Conservation (phyloP, 1,140 invertebrate genomes). For the Ptiloglossa arizonensis region DNA sequence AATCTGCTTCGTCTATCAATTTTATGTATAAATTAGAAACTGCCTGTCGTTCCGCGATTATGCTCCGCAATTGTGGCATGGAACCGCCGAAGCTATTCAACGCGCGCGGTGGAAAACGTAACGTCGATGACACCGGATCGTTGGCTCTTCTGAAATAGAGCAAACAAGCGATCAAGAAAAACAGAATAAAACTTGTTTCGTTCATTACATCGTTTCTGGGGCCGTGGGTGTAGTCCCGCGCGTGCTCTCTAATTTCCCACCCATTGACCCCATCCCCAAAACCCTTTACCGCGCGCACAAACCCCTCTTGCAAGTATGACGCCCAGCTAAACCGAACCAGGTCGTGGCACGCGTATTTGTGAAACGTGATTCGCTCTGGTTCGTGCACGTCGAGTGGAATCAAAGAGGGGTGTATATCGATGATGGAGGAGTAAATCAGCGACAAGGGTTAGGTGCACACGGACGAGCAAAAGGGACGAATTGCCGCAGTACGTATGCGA, state of each 20-base stretch:
- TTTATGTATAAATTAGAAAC: neutral
- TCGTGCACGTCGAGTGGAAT: constrained; percentile 30
- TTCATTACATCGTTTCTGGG: constrained; percentile 41
- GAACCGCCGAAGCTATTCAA: neutral
- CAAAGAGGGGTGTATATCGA: constrained; percentile 28
- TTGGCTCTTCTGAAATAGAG: constrained; percentile 3
- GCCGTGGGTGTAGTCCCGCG: neutral
- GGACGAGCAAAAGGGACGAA: constrained; percentile 16
- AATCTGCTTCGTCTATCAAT: neutral
- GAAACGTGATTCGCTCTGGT: constrained; percentile 43
- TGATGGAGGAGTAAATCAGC: constrained; percentile 11
- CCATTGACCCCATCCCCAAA: neutral
- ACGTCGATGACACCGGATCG: constrained; percentile 31
- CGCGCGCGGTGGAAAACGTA: neutral
- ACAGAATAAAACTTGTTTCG: constrained; percentile 45
- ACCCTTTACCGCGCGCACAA: neutral
- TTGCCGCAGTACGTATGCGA: constrained; percentile 4
- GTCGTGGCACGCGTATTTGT: constrained; percentile 25
- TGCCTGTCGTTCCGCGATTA: neutral
- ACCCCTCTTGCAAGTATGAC: neutral
- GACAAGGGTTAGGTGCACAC: neutral
- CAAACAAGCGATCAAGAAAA: constrained; percentile 33
- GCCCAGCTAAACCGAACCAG: constrained; percentile 17
- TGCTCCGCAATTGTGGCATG: neutral
- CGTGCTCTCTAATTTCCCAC: constrained; percentile 44